A percentile compares a stretch with the other conserved stretches of the same genome.
These are phyloP conservation scores for Abramis brama DNA, from an alignment of 2,113 vertebrate species.

Conservation along the genomic window DNA sequence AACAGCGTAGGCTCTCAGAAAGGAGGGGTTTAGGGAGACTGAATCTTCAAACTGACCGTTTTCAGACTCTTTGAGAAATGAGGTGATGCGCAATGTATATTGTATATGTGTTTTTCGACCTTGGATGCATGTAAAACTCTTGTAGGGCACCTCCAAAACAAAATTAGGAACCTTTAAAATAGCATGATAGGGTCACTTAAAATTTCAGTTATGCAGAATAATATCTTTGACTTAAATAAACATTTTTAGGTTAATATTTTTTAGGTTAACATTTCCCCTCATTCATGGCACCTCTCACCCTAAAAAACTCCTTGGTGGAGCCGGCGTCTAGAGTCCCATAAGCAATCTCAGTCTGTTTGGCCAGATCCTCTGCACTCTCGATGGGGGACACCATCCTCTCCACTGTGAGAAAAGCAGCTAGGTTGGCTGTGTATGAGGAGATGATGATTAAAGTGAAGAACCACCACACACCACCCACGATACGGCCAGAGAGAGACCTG, in stretches of 20 bases:
- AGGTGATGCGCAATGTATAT: no score
- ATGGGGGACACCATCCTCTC: constrained; percentile 99
- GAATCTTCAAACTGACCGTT: no score
- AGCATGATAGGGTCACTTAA: no score
- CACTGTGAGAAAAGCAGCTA: constrained; percentile 97
- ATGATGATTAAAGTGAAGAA: constrained; percentile 99
- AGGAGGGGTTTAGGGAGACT: no score
- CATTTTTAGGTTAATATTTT: background rate
- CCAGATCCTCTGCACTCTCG: constrained; percentile 96
- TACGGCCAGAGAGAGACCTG: constrained; percentile 93
- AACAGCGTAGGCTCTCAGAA: no score
- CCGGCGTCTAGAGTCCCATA: constrained; percentile 96
- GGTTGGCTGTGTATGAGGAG: constrained; percentile 97
- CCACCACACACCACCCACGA: constrained; percentile 99
- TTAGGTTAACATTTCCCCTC: background rate
- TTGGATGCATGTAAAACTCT: no score
- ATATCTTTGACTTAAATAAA: no score
- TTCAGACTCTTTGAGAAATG: no score
- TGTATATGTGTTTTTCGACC: no score
- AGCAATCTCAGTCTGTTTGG: constrained; percentile 97
- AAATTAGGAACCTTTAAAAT: no score
- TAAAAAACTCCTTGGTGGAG: constrained; percentile 98
- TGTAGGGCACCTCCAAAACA: no score
- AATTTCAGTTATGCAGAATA: no score
- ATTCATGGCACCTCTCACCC: constrained; percentile 75